Evolutionary conservation across 2,797 vertebrate species (phyloP).

Genomic region (Coendou prehensilis): DNA sequence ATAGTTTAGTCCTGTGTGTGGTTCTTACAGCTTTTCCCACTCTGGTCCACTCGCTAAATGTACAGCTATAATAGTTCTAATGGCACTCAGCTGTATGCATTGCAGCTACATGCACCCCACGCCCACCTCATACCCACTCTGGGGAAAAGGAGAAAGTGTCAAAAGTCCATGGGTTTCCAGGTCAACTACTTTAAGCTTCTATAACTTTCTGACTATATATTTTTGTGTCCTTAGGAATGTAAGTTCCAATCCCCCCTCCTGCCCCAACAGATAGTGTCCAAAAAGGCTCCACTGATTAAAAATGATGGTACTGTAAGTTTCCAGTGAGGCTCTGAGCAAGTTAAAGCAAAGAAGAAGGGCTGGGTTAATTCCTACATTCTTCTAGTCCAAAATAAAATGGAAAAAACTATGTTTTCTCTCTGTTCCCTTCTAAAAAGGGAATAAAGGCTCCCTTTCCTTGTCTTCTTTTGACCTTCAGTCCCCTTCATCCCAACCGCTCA

Average conservation of each 20-base stretch:
- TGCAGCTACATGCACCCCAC: background rate
- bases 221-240: background rate
- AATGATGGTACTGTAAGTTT: background rate
- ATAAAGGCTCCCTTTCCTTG: background rate
- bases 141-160: background rate
- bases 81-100: background rate
- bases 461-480: background rate
- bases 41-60: background rate
- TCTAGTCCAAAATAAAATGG: background rate
- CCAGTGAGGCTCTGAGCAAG: background rate
- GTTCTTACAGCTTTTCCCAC: background rate
- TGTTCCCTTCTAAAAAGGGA: background rate
- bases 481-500: background rate
- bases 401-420: background rate
- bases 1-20: background rate
- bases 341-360: background rate
- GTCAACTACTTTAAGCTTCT: background rate
- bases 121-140: rapidly evolving
- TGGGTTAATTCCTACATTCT: background rate
- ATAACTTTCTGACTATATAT: background rate
- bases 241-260: background rate
- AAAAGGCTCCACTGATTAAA: background rate
- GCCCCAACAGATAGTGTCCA: background rate
- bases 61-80: background rate
- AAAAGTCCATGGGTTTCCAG: background rate